Evolutionary conservation across 2,888 invertebrate species (phyloP).

Genomic region (Melitaea athalia): DNA sequence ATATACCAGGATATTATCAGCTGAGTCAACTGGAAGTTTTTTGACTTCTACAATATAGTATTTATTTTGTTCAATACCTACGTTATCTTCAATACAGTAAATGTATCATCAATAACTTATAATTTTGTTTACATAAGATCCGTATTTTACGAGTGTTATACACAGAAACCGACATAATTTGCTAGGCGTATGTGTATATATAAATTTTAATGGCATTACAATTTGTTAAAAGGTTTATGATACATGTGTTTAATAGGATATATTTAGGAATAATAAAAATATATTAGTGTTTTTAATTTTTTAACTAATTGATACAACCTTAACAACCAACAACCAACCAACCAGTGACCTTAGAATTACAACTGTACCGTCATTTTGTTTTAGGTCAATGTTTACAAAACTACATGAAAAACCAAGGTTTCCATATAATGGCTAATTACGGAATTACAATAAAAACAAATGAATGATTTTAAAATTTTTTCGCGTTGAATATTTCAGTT

Average conservation of each 20-base stretch:
- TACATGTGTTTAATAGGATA: neutral
- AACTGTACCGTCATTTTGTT: constrained; percentile 14
- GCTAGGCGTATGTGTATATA: neutral
- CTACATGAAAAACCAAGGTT: constrained; percentile 31
- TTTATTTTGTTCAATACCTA: no score
- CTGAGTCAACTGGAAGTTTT: no score
- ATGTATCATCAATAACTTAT: no score
- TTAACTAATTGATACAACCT: neutral
- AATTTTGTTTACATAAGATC: no score
- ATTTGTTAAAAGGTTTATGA: neutral
- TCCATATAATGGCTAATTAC: constrained; percentile 22
- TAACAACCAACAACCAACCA: no score
- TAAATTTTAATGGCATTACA: neutral
- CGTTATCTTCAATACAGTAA: no score
- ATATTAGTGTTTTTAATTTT: neutral
- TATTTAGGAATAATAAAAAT: neutral
- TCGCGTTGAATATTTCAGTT: constrained; percentile 13
- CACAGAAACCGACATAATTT: no score
- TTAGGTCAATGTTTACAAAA: constrained; percentile 29
- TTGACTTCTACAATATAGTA: no score
- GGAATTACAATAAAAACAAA: constrained; percentile 27
- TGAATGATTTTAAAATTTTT: constrained; percentile 16
- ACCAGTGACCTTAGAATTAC: constrained; percentile 24
- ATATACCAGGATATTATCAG: no score
- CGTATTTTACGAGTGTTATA: no score